A percentile compares a stretch with the other conserved stretches of the same genome.
Evolutionary conservation across 2,113 vertebrate genomes (phyloP).

Genomic region (Laterallus jamaicensis): DNA sequence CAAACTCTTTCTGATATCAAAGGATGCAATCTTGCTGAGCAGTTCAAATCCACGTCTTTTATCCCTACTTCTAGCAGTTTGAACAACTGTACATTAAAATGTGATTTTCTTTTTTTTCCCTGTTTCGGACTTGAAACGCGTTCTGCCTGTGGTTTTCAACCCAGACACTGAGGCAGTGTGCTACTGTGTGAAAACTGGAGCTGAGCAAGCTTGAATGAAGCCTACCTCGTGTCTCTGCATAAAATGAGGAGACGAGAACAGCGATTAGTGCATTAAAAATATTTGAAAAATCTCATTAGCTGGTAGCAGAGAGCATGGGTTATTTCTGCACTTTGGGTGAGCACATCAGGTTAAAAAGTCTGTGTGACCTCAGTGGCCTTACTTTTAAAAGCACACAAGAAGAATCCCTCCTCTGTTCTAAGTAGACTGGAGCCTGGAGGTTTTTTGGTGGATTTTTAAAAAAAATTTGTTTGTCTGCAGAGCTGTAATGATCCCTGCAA

Average conservation of each 20-base stretch:
- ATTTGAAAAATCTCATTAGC: conserved; percentile 10
- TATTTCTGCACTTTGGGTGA: not conserved
- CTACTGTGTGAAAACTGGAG: not conserved
- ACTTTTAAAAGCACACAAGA: not conserved
- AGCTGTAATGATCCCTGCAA: not conserved
- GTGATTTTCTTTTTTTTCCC: not conserved
- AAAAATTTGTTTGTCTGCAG: not conserved
- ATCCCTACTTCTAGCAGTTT: not conserved
- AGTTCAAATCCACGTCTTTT: not conserved
- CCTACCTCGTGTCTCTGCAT: not conserved
- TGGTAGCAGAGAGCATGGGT: not conserved
- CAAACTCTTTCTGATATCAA: not conserved
- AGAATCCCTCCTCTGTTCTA: not conserved
- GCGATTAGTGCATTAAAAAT: conserved; percentile 2
- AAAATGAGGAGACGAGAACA: not conserved
- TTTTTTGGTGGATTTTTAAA: no score
- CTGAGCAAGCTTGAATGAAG: not conserved
- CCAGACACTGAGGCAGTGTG: accelerated
- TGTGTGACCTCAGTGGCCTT: not conserved
- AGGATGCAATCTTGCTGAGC: not conserved
- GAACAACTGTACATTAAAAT: not conserved
- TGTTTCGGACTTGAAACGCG: not conserved
- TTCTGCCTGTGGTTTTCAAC: not conserved
- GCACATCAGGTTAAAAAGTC: not conserved
- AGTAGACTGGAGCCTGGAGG: not conserved